Evolutionary conservation across 2,113 vertebrate species (phyloP).

Genomic region (Megatriorchis doriae): DNA sequence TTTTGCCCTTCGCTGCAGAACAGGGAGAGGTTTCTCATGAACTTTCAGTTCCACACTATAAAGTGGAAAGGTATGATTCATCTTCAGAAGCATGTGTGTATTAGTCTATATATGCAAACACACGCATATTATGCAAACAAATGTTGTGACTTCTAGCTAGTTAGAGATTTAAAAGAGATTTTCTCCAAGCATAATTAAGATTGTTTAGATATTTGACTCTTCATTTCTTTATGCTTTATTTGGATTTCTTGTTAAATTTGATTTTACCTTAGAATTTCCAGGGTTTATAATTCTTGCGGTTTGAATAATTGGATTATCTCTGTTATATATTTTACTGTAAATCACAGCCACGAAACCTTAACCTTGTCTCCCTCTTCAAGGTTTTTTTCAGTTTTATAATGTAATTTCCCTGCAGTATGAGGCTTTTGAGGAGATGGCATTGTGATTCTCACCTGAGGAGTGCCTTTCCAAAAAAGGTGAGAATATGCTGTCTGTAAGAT

Average conservation of each 20-base stretch:
- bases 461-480: neutral
- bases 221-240: neutral
- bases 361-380: neutral
- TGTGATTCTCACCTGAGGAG: neutral
- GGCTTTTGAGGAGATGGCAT: neutral
- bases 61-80: neutral
- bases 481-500: neutral
- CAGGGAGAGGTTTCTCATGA: neutral
- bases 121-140: neutral
- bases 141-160: neutral
- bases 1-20: neutral
- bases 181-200: neutral
- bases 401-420: neutral
- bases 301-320: neutral
- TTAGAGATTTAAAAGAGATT: neutral
- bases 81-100: neutral
- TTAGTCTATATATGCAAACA: neutral
- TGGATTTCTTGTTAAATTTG: neutral
- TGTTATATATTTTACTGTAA: neutral
- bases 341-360: neutral
- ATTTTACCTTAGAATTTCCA: neutral
- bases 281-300: neutral
- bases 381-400: neutral
- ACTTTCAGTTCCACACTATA: neutral
- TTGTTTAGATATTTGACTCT: neutral